phyloP scores from a whole-genome alignment of 2,888 invertebrate species.

The Chrysolina americana region DNA sequence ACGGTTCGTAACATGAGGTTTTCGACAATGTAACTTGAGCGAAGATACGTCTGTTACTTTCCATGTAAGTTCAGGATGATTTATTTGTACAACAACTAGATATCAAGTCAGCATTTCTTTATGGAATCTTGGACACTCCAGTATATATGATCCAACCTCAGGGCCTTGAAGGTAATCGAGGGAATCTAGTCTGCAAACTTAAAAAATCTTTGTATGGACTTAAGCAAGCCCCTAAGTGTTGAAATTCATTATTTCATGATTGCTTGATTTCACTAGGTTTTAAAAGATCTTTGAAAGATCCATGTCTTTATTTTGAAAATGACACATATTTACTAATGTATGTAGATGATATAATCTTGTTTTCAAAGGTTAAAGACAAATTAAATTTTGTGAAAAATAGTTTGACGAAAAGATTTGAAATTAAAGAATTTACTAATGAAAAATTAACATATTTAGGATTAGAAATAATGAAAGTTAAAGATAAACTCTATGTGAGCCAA shows the following conservation, averaged over 20 bases:
- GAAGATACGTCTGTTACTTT: slow-evolving; percentile 41
- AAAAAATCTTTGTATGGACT: slow-evolving; percentile 33
- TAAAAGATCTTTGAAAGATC: slow-evolving; percentile 30
- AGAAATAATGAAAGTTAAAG: neutral
- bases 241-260: slow-evolving; percentile 19
- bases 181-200: slow-evolving; percentile 22
- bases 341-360: slow-evolving; percentile 40
- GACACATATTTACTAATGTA: slow-evolving; percentile 33
- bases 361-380: slow-evolving; percentile 29
- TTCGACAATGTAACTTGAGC: slow-evolving; percentile 12
- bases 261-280: slow-evolving; percentile 24
- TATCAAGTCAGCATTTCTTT: slow-evolving; percentile 47
- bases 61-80: slow-evolving; percentile 43
- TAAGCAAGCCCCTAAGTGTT: slow-evolving; percentile 32
- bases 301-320: slow-evolving; percentile 37
- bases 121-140: slow-evolving; percentile 25
- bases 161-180: neutral
- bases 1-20: neutral
- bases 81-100: slow-evolving; percentile 40
- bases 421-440: neutral
- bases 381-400: neutral
- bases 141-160: slow-evolving; percentile 38
- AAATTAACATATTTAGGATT: neutral
- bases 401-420: slow-evolving; percentile 19
- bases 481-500: neutral